Percentiles rank a stretch among this genome's conserved stretches.
Conservation (phyloP, 2,797 vertebrate genomes). For the Adrianichthys oophorus region DNA sequence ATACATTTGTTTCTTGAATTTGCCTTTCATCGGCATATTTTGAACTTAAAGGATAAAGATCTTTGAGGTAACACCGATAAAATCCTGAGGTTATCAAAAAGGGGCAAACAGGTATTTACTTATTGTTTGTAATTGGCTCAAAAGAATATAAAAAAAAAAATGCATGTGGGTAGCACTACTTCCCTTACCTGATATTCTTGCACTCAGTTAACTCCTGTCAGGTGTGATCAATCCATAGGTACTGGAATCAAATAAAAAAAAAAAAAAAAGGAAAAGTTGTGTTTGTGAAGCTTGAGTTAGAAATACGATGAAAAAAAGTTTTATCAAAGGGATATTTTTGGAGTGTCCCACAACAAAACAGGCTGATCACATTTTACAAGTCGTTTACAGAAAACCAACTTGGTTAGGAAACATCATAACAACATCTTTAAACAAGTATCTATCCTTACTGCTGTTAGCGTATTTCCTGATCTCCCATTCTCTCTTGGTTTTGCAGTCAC, state of each 20-base stretch:
- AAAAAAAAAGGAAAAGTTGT: conserved; percentile 1
- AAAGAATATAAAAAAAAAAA: background rate
- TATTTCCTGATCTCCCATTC: conserved; percentile 24
- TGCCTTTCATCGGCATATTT: background rate
- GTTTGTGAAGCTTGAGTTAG: conserved; percentile 3
- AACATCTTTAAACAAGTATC: conserved; percentile 26
- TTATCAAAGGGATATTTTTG: conserved; percentile 4
- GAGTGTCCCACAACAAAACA: background rate
- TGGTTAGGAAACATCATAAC: conserved; percentile 6
- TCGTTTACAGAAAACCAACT: conserved; percentile 13
- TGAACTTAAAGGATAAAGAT: too few relatives aligned
- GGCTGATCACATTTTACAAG: conserved; percentile 13
- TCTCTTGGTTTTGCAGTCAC: conserved; percentile 25
- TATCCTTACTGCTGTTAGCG: conserved; percentile 14
- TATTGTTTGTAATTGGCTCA: background rate
- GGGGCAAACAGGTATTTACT: too few relatives aligned
- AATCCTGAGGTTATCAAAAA: too few relatives aligned
- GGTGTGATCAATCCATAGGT: conserved; percentile 25
- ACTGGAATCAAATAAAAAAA: conserved; percentile 27
- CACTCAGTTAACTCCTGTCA: conserved; percentile 33
- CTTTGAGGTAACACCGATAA: too few relatives aligned
- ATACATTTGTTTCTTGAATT: background rate
- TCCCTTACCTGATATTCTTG: conserved; percentile 61
- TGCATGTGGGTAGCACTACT: conserved; percentile 2
- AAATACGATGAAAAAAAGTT: conserved; percentile 19